Base-by-base conservation (phyloP, 2,113 vertebrate species). In the Montifringilla adamsi region DNA sequence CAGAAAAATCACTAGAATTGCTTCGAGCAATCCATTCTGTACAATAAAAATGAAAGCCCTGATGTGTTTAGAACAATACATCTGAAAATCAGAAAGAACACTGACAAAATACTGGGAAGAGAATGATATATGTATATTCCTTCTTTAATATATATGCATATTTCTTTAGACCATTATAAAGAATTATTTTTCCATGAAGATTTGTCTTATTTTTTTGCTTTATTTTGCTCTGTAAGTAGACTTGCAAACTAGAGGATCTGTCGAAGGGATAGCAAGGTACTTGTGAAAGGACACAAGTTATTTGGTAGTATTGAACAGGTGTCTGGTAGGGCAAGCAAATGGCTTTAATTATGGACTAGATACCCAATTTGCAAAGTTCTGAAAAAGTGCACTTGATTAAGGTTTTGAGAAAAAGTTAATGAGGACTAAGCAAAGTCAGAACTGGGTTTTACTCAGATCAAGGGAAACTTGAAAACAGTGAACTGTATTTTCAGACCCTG, bases 51-150 rank as follows among this genome's bases (percentile, higher is more conserved):
- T n/a, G 2, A 75, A 92, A 76, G 8, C 6, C 26, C 14, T 49
- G 3, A 14, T 35, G 5, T 1, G 13, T 62, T 85, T 31, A 77
- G 31, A 62, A 58, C 68, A 69, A 16, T 11, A n/a, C 2, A 9
- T 13, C 4, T n/a, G 27, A 73, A 90, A 92, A 90, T 86, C 7
- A 80, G n/a, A 74, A 79, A 26, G 10, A 80, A 41, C 3, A 11
- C 6, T 56, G 27, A 68, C 6, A 88, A 83, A 79, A 75, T 13
- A n/a, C 27, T 75, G 39, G 11, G 15, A 60, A 80, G 10, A 84
- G 12, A 43, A 35, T 53, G 31, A 67, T 7, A 22, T 24, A 18
- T 0, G 0, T 4, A 41, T 46, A n/a, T 35, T 17, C 3, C 3
- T 64, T 82, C 52, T 52, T 83, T 75, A 72, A 59, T 15, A 30